These are phyloP conservation scores for Habroteleia sp. DNA, from an alignment of 2,888 invertebrate species.

Conservation along the genomic window DNA sequence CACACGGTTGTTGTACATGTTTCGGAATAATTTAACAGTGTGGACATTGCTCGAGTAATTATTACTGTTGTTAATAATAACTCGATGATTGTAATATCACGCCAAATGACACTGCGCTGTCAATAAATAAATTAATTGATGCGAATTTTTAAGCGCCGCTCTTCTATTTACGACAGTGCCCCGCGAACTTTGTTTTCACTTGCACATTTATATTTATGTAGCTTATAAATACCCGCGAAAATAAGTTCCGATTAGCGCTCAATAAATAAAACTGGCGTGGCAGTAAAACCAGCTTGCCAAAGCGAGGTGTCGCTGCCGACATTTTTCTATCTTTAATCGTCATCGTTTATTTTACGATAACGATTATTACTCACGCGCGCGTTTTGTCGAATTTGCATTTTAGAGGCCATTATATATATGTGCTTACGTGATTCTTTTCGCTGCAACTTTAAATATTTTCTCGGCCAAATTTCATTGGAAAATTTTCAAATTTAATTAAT, in stretches of 20 bases:
- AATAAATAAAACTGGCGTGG: constrained; percentile 34
- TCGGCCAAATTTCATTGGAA: no score
- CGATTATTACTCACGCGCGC: constrained; percentile 41
- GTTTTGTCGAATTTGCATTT: constrained; percentile 47
- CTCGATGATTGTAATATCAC: constrained; percentile 22
- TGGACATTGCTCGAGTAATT: constrained; percentile 16
- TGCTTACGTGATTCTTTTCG: background rate
- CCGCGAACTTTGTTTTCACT: constrained; percentile 21
- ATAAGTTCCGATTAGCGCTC: constrained; percentile 41
- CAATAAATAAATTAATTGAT: constrained; percentile 34
- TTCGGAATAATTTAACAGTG: constrained; percentile 17
- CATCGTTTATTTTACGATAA: constrained; percentile 47
- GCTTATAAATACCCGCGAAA: constrained; percentile 26
- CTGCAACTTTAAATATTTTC: no score
- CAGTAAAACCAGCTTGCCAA: constrained; percentile 11
- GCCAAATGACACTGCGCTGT: background rate
- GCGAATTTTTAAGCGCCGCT: constrained; percentile 18
- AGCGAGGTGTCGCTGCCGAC: constrained; percentile 32
- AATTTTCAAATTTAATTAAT: no score
- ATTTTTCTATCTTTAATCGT: constrained; percentile 41
- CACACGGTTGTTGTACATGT: constrained; percentile 5
- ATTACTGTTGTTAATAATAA: constrained; percentile 3
- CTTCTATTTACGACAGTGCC: constrained; percentile 35
- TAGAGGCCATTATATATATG: constrained; percentile 2
- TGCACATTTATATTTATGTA: constrained; percentile 29